Percentiles rank a stretch among this genome's conserved stretches.
These are phyloP conservation scores for Hypselothyrea guttata DNA, from an alignment of 2,888 invertebrate genomes.

Conservation along the genomic window DNA sequence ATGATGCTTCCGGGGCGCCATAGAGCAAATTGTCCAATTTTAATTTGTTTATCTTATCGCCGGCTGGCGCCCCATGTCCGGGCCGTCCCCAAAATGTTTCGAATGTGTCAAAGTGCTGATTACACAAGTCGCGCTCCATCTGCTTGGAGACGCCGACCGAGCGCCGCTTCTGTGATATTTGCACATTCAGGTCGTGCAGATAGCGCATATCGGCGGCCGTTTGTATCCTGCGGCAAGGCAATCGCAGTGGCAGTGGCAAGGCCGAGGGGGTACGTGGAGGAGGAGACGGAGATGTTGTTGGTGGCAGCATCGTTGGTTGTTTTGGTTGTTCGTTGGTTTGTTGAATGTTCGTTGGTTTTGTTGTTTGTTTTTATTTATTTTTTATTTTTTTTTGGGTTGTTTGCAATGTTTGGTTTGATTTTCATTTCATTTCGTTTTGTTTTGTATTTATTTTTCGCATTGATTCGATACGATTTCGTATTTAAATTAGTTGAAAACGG, in stretches of 20 bases:
- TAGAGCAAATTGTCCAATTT: slow-evolving; percentile 83
- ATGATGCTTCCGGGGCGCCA: slow-evolving; percentile 72
- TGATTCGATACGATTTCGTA: slow-evolving; percentile 21
- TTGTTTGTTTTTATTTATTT: slow-evolving; percentile 16
- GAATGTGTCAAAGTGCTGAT: slow-evolving; percentile 89
- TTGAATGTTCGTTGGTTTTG: slow-evolving; percentile 24
- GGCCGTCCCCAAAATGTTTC: slow-evolving; percentile 91
- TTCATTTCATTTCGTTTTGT: slow-evolving; percentile 9
- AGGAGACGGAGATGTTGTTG: slow-evolving; percentile 4
- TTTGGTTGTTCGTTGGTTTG: slow-evolving; percentile 20
- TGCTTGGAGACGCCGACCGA: slow-evolving; percentile 76
- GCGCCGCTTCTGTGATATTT: slow-evolving; percentile 83
- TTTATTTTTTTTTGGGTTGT: slow-evolving; percentile 18
- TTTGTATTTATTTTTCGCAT: slow-evolving; percentile 16
- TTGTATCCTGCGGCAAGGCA: slow-evolving; percentile 60
- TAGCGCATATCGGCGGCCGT: slow-evolving; percentile 82
- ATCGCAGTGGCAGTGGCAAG: slow-evolving; percentile 6
- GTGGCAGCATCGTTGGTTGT: slow-evolving; percentile 37
- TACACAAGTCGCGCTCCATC: slow-evolving; percentile 86
- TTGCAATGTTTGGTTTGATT: slow-evolving; percentile 10
- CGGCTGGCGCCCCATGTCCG: slow-evolving; percentile 84
- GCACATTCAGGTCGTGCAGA: slow-evolving; percentile 83
- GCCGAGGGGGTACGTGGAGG: slow-evolving; percentile 2
- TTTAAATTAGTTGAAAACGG: slow-evolving; percentile 13
- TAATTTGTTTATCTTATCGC: slow-evolving; percentile 78